These are phyloP conservation scores for Penaeus japonicus DNA, from an alignment of 1,140 invertebrate species.

Conservation along the genomic window DNA sequence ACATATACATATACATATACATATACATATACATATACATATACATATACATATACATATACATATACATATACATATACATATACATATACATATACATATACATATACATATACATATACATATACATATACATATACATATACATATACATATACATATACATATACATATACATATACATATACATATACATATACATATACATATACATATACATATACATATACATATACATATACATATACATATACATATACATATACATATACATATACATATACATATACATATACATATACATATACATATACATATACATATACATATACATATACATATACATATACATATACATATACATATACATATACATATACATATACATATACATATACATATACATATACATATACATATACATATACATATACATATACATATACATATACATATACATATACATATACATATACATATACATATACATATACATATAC, in stretches of 20 bases:
- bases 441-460: too few relatives aligned
- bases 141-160: not conserved
- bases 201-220: not conserved
- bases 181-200: not conserved
- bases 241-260: too few relatives aligned
- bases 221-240: not conserved
- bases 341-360: too few relatives aligned
- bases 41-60: not conserved
- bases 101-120: not conserved
- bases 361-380: too few relatives aligned
- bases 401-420: too few relatives aligned
- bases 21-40: not conserved
- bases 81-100: slow-evolving; percentile 2
- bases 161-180: not conserved
- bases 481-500: too few relatives aligned
- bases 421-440: too few relatives aligned
- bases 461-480: too few relatives aligned
- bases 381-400: too few relatives aligned
- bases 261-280: too few relatives aligned
- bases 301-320: not conserved
- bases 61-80: not conserved
- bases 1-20: not conserved
- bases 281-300: too few relatives aligned
- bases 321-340: too few relatives aligned
- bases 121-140: not conserved